Evolutionary conservation across 2,888 invertebrate genomes (phyloP).

Genomic region (Beris morrisii): DNA sequence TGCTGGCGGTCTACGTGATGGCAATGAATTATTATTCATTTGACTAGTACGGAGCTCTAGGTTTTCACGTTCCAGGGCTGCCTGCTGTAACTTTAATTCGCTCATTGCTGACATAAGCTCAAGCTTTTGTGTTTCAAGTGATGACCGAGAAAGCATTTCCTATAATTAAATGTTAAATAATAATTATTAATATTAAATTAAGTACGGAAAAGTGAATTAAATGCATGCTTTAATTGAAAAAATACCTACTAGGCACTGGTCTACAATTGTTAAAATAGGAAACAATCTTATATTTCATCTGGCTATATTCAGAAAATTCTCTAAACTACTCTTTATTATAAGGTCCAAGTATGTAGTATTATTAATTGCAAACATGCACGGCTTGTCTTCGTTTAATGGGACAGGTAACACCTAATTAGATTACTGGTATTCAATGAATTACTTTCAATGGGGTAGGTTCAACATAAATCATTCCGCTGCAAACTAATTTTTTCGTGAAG

Average conservation of each 20-base stretch:
- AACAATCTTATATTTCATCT: constrained; percentile 14
- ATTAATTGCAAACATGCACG: too few relatives aligned
- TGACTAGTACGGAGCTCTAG: constrained; percentile 67
- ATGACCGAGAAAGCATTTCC: constrained; percentile 86
- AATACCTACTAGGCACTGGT: constrained; percentile 23
- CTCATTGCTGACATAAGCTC: constrained; percentile 92
- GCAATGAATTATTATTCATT: constrained; percentile 47
- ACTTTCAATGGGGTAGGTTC: too few relatives aligned
- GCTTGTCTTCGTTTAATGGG: too few relatives aligned
- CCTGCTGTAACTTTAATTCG: constrained; percentile 84
- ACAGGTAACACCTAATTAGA: too few relatives aligned
- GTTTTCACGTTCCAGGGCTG: constrained; percentile 85
- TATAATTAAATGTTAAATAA: constrained; percentile 49
- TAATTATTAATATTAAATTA: neutral
- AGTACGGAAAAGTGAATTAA: too few relatives aligned
- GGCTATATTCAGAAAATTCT: neutral
- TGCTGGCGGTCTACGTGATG: constrained; percentile 51
- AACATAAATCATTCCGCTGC: too few relatives aligned
- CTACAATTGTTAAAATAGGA: neutral
- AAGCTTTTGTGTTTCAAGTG: constrained; percentile 91
- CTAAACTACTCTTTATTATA: neutral
- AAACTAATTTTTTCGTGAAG: too few relatives aligned
- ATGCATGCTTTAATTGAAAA: neutral
- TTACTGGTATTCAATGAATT: too few relatives aligned
- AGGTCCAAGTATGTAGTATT: too few relatives aligned